Evolutionary conservation across 2,113 vertebrate species (phyloP).

Genomic region (Ariopsis seemanni): DNA sequence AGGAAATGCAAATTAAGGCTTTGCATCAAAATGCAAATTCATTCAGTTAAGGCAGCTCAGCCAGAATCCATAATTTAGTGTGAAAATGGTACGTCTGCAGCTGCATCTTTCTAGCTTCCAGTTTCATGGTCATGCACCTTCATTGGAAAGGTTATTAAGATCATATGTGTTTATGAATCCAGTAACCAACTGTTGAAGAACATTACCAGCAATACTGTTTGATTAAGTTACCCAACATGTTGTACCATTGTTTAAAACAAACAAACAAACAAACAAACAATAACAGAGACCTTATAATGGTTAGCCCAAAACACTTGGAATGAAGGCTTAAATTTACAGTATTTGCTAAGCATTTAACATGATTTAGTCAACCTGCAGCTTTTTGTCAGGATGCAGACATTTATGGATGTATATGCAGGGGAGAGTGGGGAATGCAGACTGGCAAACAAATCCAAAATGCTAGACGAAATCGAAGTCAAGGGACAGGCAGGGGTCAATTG

Average conservation of each 20-base stretch:
- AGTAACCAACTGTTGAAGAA: not conserved
- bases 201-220: not conserved
- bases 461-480: no score
- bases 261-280: no score
- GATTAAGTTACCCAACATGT: not conserved
- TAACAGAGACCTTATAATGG: not conserved
- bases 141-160: constrained; percentile 45
- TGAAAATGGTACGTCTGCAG: constrained; percentile 58
- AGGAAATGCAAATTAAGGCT: constrained; percentile 62
- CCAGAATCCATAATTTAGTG: constrained; percentile 63
- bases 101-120: constrained; percentile 45
- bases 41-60: constrained; percentile 45
- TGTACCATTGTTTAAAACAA: not conserved
- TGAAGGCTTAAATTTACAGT: not conserved
- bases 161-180: not conserved
- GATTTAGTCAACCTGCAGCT: not conserved
- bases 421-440: no score
- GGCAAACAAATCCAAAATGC: no score
- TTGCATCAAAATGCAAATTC: constrained; percentile 66
- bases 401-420: no score
- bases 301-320: not conserved
- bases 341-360: not conserved
- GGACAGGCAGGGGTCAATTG: no score
- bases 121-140: constrained; percentile 47
- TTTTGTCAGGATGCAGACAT: no score